Conservation (phyloP, 92 coral and sea anemone genomes). For the Epizoanthus scotinus region DNA sequence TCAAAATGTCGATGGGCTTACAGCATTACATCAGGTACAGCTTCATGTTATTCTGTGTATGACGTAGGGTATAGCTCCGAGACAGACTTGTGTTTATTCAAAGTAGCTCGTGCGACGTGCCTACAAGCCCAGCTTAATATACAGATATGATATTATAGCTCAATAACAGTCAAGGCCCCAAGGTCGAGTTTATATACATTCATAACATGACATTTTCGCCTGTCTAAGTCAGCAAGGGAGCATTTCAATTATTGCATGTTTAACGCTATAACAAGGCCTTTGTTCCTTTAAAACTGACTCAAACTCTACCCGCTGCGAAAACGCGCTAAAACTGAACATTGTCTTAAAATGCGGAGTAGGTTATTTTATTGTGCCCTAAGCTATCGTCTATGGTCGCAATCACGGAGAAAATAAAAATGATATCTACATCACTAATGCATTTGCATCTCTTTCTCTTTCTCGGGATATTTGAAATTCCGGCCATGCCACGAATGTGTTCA, state of each 20-base stretch:
- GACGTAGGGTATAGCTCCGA: background rate
- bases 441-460: background rate
- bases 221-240: background rate
- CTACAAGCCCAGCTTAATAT: background rate
- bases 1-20: constrained; percentile 60
- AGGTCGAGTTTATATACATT: background rate
- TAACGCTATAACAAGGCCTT: no score
- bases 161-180: background rate
- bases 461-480: constrained; percentile 2
- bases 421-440: no score
- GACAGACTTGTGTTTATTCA: background rate
- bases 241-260: no score
- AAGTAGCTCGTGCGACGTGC: no score
- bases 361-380: no score
- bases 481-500: background rate
- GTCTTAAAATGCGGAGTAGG: no score
- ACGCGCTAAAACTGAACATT: background rate
- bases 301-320: background rate
- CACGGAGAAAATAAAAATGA: no score
- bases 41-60: background rate
- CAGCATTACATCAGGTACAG: constrained; percentile 56
- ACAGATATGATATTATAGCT: background rate
- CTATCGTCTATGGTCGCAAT: no score
- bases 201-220: background rate
- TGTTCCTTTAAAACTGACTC: background rate